phyloP scores from a whole-genome alignment of 1,140 invertebrate species.

The Probaryconus sp. region DNA sequence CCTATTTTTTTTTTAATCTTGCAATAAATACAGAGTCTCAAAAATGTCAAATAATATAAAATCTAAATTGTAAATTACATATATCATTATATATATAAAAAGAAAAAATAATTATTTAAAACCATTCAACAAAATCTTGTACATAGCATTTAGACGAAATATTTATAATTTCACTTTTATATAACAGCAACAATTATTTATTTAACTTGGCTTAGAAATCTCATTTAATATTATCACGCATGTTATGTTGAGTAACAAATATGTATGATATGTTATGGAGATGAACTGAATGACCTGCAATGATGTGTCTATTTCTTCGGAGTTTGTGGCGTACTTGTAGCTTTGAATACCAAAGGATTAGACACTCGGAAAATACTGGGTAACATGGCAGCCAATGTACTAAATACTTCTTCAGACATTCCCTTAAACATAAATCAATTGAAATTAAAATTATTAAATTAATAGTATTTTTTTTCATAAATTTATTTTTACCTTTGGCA shows the following conservation, averaged over 20 bases:
- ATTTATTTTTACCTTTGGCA: slow-evolving; percentile 82
- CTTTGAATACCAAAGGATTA: slow-evolving; percentile 88
- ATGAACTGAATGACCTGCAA: slow-evolving; percentile 35
- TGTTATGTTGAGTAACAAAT: slow-evolving; percentile 51
- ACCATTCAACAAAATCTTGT: no score
- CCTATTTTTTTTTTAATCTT: no score
- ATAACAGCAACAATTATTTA: slow-evolving; percentile 5
- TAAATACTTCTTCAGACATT: slow-evolving; percentile 92
- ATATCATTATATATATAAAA: no score
- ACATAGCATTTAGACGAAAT: no score
- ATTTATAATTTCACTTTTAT: background rate
- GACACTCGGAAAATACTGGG: slow-evolving; percentile 94
- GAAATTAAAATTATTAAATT: slow-evolving; percentile 28
- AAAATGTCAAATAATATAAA: no score
- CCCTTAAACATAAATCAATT: slow-evolving; percentile 76
- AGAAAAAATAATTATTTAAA: no score
- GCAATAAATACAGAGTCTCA: no score
- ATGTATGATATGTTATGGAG: slow-evolving; percentile 38
- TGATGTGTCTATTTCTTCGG: slow-evolving; percentile 71
- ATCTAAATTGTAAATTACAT: no score
- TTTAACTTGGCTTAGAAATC: slow-evolving; percentile 13
- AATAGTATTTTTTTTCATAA: slow-evolving; percentile 24
- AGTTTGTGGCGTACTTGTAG: slow-evolving; percentile 74
- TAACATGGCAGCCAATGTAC: slow-evolving; percentile 90
- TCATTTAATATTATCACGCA: slow-evolving; percentile 1